phyloP scores from a whole-genome alignment of 2,113 vertebrate species.

The Oriolus oriolus region DNA sequence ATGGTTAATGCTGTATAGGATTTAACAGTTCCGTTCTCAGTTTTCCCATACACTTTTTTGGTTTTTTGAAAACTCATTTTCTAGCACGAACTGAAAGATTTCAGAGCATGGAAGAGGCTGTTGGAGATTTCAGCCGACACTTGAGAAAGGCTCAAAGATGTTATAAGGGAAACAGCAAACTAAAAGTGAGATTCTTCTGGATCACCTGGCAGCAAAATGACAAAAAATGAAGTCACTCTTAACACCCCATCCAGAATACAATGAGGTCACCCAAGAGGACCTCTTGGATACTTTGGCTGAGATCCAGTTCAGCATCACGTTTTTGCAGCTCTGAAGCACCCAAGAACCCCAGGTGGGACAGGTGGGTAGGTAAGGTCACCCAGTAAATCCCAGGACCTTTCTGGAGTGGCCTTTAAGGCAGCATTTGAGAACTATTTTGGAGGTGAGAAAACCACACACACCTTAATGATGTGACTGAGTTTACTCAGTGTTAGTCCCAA shows the following conservation, averaged over 20 bases:
- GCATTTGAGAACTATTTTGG: not conserved
- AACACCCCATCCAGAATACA: not conserved
- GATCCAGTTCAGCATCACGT: not conserved
- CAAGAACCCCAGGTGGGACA: not conserved
- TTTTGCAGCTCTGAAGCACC: not conserved
- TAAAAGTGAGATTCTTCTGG: not conserved
- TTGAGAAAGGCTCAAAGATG: not conserved
- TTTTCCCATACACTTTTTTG: not conserved
- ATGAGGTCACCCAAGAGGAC: not conserved
- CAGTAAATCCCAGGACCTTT: not conserved
- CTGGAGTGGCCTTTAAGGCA: not conserved
- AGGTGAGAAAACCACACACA: not conserved
- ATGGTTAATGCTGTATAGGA: not conserved
- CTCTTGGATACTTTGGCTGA: not conserved
- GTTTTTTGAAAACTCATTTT: not conserved
- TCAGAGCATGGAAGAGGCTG: not conserved
- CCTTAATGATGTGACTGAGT: not conserved
- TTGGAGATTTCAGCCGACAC: not conserved
- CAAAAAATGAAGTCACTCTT: not conserved
- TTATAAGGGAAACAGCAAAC: not conserved
- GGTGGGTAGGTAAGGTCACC: rapidly evolving
- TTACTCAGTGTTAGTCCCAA: not conserved
- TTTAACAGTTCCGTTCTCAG: not conserved
- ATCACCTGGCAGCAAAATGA: not conserved
- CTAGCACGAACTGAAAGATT: not conserved